Evolutionary conservation across 1,140 invertebrate genomes (phyloP), one percentile per base, ranked within the genome.

Genomic region (Lethrus apterus): DNA sequence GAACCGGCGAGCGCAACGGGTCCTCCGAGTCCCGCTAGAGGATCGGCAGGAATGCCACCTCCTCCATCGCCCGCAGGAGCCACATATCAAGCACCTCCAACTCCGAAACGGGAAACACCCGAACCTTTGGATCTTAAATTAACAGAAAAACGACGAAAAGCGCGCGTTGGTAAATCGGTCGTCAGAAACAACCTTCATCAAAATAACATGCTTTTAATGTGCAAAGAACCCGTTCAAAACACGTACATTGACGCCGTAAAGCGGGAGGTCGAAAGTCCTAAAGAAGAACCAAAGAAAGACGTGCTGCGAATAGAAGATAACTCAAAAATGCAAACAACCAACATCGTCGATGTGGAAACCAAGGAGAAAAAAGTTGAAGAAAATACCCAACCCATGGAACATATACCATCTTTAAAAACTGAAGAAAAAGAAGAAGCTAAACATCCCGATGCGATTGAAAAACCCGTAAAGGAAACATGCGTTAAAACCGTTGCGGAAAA

Each of bases 91-190:
- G 23, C 52, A 19, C 55, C 46, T 5, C 45, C 45, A 40, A 29
- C 33, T 13, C 50, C 56, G 7, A 61, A 63, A 49, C 57, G 56
- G 36, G 55, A 63, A 44, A 46, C 51, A 7, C 44, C 46, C 4
- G 54, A 56, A 31, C 46, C 51, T 8, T 19, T 44, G 32, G 51
- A 50, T 21, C 49, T 46, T 14, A 58, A 56, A 48, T 30, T 44
- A 17, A 47, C 50, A 15, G 62, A 65, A 44, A 60, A 64, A 21
- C 53, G 64, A 19, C 59, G 77, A n/a, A 73, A 24, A 76, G 78
- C 79, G 2, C 70, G 79, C n/a, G 70, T 81, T 18, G 79, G 79
- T 18, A 81, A 81, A 66, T 75, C 69, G n/a, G 80, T 79, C 75
- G 79, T 77, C 15, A 64, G 78, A 17, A 72, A 76, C 46, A 72